phyloP scores from a whole-genome alignment of 2,797 vertebrate genomes.

The Scomberomorus guttatus region DNA sequence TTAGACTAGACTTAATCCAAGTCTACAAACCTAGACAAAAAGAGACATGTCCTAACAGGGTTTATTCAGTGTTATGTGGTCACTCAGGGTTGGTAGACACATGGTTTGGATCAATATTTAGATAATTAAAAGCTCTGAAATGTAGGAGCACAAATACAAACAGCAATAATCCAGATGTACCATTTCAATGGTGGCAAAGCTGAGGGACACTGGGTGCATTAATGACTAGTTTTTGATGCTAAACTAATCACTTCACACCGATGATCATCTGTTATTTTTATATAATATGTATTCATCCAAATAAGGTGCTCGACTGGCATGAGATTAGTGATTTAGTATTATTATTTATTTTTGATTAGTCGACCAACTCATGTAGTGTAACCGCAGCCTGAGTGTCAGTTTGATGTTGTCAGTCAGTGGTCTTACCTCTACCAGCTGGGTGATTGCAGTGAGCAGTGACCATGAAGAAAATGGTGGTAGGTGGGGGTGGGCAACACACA shows the following conservation, averaged over 20 bases:
- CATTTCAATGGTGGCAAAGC: too few relatives aligned
- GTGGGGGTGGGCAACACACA: slow-evolving; percentile 74
- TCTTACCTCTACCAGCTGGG: slow-evolving; percentile 90
- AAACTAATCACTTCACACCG: too few relatives aligned
- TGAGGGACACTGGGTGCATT: too few relatives aligned
- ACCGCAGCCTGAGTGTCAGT: slow-evolving; percentile 45
- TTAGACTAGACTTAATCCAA: slow-evolving; percentile 16
- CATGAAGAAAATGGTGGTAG: slow-evolving; percentile 79
- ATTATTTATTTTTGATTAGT: slow-evolving; percentile 2
- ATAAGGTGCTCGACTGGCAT: not conserved
- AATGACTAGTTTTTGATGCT: too few relatives aligned
- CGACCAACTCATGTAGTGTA: slow-evolving; percentile 20
- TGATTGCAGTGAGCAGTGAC: slow-evolving; percentile 85
- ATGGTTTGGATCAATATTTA: slow-evolving; percentile 13
- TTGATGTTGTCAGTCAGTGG: slow-evolving; percentile 50
- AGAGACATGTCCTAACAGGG: slow-evolving; percentile 4
- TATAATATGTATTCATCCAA: not conserved
- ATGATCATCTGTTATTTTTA: not conserved
- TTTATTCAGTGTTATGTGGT: slow-evolving; percentile 11
- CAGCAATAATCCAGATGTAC: not conserved
- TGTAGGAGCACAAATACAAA: not conserved
- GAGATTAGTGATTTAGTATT: not conserved
- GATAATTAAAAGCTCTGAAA: not conserved
- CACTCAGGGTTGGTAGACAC: slow-evolving; percentile 52
- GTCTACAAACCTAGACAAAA: slow-evolving; percentile 21